Evolutionary conservation across 2,797 vertebrate species (phyloP).

Genomic region (Clangula hyemalis): DNA sequence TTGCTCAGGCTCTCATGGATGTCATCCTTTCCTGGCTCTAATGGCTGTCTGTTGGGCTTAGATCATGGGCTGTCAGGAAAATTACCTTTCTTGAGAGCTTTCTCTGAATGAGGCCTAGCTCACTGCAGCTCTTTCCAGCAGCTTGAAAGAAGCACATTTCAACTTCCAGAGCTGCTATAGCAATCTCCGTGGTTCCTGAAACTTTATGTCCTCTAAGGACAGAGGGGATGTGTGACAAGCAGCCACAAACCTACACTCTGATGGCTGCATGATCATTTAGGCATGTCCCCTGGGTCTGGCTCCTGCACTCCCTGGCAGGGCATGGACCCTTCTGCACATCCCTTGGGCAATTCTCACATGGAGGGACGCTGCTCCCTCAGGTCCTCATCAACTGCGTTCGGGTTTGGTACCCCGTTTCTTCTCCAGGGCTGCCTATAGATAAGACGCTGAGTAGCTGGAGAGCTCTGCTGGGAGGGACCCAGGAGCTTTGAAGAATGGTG

Average conservation of each 20-base stretch:
- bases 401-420: background rate
- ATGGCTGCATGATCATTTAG: background rate
- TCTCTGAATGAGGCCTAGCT: background rate
- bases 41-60: background rate
- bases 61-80: background rate
- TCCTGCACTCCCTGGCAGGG: background rate
- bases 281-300: background rate
- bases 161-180: background rate
- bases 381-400: background rate
- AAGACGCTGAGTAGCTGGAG: background rate
- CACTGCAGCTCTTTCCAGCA: background rate
- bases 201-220: background rate
- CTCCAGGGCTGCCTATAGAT: fast-evolving
- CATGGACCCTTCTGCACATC: background rate
- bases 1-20: background rate
- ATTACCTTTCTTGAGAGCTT: background rate
- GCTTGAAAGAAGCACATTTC: background rate
- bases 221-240: background rate
- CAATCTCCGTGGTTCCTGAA: background rate
- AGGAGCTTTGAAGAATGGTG: background rate
- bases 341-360: fast-evolving
- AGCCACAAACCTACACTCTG: background rate
- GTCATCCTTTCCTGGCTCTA: background rate
- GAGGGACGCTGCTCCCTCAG: background rate
- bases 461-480: background rate